phyloP scores from a whole-genome alignment of 2,113 vertebrate species.

The Nannospalax galili region DNA sequence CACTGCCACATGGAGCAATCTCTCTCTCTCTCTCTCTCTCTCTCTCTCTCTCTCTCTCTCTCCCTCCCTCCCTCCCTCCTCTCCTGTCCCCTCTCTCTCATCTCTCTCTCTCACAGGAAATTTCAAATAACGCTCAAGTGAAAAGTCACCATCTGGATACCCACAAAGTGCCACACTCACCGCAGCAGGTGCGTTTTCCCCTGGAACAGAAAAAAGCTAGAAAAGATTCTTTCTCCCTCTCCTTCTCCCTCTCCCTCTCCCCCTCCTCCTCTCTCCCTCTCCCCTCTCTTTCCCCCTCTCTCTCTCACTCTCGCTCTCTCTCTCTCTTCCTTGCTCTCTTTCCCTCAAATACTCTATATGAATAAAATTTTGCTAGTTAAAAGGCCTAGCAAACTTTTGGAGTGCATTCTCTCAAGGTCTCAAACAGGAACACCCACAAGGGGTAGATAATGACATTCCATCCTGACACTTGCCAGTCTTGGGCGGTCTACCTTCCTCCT shows the following conservation, averaged over 20 bases:
- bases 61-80: background rate
- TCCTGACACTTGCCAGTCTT: background rate
- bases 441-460: background rate
- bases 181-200: background rate
- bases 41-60: too few relatives aligned
- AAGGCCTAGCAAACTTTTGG: background rate
- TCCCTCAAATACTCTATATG: too few relatives aligned
- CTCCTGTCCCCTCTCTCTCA: too few relatives aligned
- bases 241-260: background rate
- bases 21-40: too few relatives aligned
- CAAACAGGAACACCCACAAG: background rate
- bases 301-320: background rate
- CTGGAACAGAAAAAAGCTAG: background rate
- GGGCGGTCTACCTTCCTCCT: background rate
- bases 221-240: background rate
- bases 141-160: conserved; percentile 29
- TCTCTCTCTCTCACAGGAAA: too few relatives aligned
- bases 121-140: conserved; percentile 33
- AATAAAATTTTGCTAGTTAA: too few relatives aligned
- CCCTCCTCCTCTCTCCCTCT: background rate
- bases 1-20: background rate
- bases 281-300: background rate
- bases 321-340: background rate
- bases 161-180: background rate
- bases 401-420: background rate